Conservation (phyloP, 1,140 invertebrate species). For the Neodiprion fabricii region DNA sequence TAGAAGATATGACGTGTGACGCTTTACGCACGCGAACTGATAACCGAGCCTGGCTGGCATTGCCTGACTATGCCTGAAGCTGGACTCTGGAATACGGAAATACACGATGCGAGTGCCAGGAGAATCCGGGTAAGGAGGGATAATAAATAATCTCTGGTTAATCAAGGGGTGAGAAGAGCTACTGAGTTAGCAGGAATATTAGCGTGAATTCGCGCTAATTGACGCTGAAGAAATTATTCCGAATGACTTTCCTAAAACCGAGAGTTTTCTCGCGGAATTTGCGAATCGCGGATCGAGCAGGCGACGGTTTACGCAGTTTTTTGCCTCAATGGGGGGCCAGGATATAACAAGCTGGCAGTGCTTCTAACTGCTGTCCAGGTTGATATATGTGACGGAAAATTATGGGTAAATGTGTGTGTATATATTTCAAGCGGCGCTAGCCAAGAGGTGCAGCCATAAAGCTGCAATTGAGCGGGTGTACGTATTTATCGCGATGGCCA, state of each 20-base stretch:
- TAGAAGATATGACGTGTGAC: not conserved
- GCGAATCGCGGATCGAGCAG: not conserved
- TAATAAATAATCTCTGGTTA: conserved; percentile 63
- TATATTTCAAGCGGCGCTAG: conserved; percentile 22
- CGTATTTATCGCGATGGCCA: not conserved
- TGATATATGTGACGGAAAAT: conserved; percentile 63
- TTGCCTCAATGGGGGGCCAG: not conserved
- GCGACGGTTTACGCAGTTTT: not conserved
- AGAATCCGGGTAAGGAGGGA: conserved; percentile 29
- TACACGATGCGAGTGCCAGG: conserved; percentile 41
- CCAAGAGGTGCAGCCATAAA: conserved; percentile 33
- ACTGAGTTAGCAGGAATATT: conserved; percentile 57
- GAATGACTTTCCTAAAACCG: not conserved
- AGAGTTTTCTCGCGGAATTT: not conserved
- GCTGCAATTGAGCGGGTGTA: conserved; percentile 27
- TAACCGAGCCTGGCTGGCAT: not conserved
- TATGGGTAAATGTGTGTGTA: conserved; percentile 42
- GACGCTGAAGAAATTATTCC: conserved; percentile 25
- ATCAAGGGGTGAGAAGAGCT: conserved; percentile 48
- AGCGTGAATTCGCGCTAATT: conserved; percentile 50
- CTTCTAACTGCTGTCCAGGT: conserved; percentile 57
- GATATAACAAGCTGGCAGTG: conserved; percentile 61
- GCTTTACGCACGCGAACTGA: not conserved
- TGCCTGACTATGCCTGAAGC: conserved; percentile 3
- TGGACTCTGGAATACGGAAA: conserved; percentile 46